Evolutionary conservation across 1,140 invertebrate species (phyloP), one percentile per base, ranked within the genome.

Genomic region (Drosophila pectinifera): DNA sequence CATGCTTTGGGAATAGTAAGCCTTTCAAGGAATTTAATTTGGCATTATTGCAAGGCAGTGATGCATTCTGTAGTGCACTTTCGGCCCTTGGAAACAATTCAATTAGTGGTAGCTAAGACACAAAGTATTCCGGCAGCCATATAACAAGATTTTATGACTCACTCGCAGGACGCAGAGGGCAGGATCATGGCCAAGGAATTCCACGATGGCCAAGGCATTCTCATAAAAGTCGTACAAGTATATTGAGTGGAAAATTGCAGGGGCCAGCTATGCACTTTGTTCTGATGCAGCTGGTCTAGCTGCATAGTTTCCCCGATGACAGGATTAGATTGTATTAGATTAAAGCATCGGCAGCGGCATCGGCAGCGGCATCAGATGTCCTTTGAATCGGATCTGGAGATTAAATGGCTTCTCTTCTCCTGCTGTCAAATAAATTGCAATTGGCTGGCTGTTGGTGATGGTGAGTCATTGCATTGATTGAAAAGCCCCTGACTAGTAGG

Each of bases 161-260:
- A 64, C 56, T 85, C 56, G 24, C 28, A 10, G 38, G 39, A 51
- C 16, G 18, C 42, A 34, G 51, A 28, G 34, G 18, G 5, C 57
- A 34, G 45, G 45, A 62, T 63, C 41, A 63, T 43, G 69, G 26
- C 26, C 26, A 43, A 61, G 39, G 53, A 43, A 57, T 61, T 57
- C 55, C 41, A 57, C 41, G 80, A 22, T 16, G 6, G 55, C 36
- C 56, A 34, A 51, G 53, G 48, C 41, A 46, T 42, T 51, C 64
- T 38, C 51, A 72, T 84, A 79, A 86, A 86, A 86, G 79, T 54
- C 67, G 45, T 48, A 53, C 38, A 46, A 72, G 63, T 72, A 75
- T 70, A 78, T 88, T 88, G 70, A 78, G 69, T 78, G 78, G 68
- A 75, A 88, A 88, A 78, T 88, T 78, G 64, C 41, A 67, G 26